Evolutionary conservation across 2,888 invertebrate genomes (phyloP).

Genomic region (Oscheius onirici): DNA sequence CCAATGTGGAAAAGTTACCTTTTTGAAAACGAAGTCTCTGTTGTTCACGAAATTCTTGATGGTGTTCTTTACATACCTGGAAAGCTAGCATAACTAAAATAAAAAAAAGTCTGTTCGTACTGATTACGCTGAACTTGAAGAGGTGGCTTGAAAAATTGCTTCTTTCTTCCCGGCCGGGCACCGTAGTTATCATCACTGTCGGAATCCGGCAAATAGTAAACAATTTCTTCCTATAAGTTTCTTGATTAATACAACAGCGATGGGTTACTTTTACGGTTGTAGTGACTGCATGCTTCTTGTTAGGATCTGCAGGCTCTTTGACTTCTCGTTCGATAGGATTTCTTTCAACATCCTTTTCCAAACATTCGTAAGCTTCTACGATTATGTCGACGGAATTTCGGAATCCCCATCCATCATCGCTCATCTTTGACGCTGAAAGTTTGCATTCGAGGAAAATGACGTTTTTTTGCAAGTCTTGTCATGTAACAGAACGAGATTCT

Average conservation of each 20-base stretch:
- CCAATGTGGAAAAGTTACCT: neutral
- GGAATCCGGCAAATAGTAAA: conserved; percentile 4
- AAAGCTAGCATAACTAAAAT: too few relatives aligned
- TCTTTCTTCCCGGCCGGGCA: neutral
- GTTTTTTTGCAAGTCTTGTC: too few relatives aligned
- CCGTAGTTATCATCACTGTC: neutral
- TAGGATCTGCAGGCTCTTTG: conserved; percentile 3
- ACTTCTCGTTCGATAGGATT: neutral
- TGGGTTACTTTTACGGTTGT: too few relatives aligned
- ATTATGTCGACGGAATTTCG: neutral
- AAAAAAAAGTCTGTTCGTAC: neutral
- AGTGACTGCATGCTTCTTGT: neutral
- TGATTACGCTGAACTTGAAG: conserved; percentile 22
- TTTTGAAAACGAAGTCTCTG: neutral
- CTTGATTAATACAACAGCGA: neutral
- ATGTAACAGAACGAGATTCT: too few relatives aligned
- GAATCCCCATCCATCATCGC: conserved; percentile 10
- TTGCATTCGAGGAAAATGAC: too few relatives aligned
- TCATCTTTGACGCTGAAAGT: neutral
- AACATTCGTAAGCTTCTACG: conserved; percentile 1
- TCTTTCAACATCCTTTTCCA: neutral
- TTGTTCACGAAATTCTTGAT: neutral
- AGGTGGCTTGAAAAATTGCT: conserved; percentile 18
- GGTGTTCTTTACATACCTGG: conserved; percentile 1
- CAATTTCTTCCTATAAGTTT: neutral